Evolutionary conservation across 2,888 invertebrate genomes (phyloP), one percentile per base, ranked within the genome.

Genomic region (Polydrusus cervinus): DNA sequence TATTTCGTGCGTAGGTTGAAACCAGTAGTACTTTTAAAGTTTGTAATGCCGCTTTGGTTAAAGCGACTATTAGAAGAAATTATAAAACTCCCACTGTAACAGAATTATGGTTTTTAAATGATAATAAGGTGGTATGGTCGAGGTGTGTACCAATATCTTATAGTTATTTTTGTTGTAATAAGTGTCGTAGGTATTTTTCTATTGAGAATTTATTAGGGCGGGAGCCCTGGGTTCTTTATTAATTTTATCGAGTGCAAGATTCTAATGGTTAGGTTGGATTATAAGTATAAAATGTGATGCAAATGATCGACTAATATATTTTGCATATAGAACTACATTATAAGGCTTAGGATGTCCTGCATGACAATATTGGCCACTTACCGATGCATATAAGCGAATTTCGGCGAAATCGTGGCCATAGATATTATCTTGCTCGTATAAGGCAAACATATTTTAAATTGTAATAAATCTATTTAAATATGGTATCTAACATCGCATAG

Each of bases 71-170:
- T 75, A 75, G 71, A 71, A 62, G 75, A 75, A 76, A 76, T 76
- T 76, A 76, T 72, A 72, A 72, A 72, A 76, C 76, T 76, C 76
- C 76, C 76, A 76, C 76, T 64, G 71, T 64, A 43, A 68, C 60
- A 69, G 71, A 76, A 76, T 76, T 76, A 76, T 76, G 76, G 76
- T 72, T 72, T 76, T 76, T 71, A 72, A 69, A 76, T 76, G 76
- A 69, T 76, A 76, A 76, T 76, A 9, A 69, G 75, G 18, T 67
- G 53, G 45, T 49, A 53, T 68, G 53, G 34, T 65, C 60, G 49
- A 75, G 75, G 75, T 75, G 75, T 75, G 75, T 75, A 51, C 70
- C 71, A 67, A 61, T 71, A 66, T 65, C 25, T 67, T 49, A 66
- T 75, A 68, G 62, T 68, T 45, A 67, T 43, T 49, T 60, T 66